Evolutionary conservation across 2,888 invertebrate genomes (phyloP).

Genomic region (Muschampia plurimacula): DNA sequence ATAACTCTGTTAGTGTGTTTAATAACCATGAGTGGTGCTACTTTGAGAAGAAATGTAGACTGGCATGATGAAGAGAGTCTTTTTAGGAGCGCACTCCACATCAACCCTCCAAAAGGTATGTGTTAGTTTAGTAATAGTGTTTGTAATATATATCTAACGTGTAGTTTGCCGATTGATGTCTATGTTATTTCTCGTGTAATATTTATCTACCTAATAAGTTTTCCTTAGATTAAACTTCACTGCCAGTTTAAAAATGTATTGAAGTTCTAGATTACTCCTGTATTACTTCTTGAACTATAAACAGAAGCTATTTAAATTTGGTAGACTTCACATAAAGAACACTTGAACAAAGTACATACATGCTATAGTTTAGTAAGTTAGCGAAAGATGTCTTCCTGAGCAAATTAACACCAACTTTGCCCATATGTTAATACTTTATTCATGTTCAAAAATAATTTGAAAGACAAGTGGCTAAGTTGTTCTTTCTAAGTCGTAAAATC

Average conservation of each 20-base stretch:
- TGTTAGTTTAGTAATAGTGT: constrained; percentile 28
- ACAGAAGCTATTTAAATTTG: too few species aligned
- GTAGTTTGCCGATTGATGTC: too few species aligned
- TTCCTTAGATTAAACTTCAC: too few species aligned
- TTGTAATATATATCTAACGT: not conserved
- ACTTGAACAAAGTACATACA: too few species aligned
- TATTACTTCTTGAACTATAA: too few species aligned
- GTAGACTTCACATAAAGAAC: not conserved
- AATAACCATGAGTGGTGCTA: constrained; percentile 90
- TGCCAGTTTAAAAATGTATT: too few species aligned
- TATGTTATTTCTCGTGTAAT: too few species aligned
- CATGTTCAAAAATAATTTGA: constrained; percentile 24
- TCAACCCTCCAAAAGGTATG: constrained; percentile 99
- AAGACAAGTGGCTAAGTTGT: constrained; percentile 28
- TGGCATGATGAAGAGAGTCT: constrained; percentile 97
- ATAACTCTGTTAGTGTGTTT: constrained; percentile 85
- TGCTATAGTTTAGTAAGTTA: not conserved
- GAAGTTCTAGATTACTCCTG: too few species aligned
- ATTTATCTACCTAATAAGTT: too few species aligned
- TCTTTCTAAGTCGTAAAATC: constrained; percentile 34
- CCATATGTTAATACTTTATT: constrained; percentile 17
- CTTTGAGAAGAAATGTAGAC: constrained; percentile 93
- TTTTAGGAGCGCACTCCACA: constrained; percentile 94
- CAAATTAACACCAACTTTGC: constrained; percentile 7
- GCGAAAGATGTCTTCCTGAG: not conserved